Conservation (phyloP, 2,113 vertebrate genomes). For the Menidia beryllina region DNA sequence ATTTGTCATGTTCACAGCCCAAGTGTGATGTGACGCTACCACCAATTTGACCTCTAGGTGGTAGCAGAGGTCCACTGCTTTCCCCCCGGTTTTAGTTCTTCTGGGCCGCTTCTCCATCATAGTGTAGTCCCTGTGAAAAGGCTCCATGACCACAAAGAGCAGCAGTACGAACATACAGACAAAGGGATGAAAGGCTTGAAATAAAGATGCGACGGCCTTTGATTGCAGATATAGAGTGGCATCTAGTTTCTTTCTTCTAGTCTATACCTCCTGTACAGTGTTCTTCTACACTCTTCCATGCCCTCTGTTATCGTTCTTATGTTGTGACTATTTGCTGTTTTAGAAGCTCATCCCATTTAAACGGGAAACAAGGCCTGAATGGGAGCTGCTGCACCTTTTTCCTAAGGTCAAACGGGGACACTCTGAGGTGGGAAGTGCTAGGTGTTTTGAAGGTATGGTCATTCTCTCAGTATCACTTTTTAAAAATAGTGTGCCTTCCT, state of each 20-base stretch:
- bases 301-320: constrained; percentile 37
- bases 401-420: constrained; percentile 49
- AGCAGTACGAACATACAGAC: constrained; percentile 47
- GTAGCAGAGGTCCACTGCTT: constrained; percentile 80
- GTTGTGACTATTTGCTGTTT: constrained; percentile 40
- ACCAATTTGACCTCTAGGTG: constrained; percentile 71
- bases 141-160: constrained; percentile 53
- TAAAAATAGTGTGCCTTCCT: constrained; percentile 75
- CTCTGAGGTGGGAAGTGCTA: constrained; percentile 21
- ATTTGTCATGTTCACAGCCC: constrained; percentile 10
- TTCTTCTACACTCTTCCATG: constrained; percentile 23
- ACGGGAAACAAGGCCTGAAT: constrained; percentile 23
- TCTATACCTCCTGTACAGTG: constrained; percentile 32
- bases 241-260: constrained; percentile 45
- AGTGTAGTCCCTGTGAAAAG: constrained; percentile 39
- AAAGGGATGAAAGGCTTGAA: constrained; percentile 60
- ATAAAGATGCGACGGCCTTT: constrained; percentile 48
- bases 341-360: constrained; percentile 55
- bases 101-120: constrained; percentile 37
- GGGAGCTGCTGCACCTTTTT: constrained; percentile 34
- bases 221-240: constrained; percentile 60
- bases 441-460: constrained; percentile 58
- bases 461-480: constrained; percentile 58
- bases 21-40: constrained; percentile 9
- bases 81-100: neutral